These are phyloP conservation scores for Choreutis nemorana DNA, from an alignment of 2,888 invertebrate genomes.

Conservation along the genomic window DNA sequence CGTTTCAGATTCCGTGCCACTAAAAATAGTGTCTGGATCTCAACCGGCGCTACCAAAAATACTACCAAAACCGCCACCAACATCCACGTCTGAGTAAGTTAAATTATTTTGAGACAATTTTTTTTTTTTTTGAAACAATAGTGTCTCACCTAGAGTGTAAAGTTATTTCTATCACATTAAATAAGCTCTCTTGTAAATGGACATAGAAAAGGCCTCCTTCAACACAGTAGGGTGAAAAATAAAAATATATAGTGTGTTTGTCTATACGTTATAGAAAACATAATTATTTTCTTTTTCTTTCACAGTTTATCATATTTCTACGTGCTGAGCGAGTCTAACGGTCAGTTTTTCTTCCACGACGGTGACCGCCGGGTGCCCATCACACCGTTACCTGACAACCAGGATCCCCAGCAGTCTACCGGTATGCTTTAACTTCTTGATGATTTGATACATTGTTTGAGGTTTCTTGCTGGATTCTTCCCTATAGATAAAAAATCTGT, in stretches of 20 bases:
- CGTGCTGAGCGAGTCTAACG: conserved; percentile 52
- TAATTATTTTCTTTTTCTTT: conserved; percentile 3
- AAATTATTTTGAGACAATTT: not conserved
- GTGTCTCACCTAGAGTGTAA: not conserved
- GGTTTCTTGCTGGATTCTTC: too few relatives aligned
- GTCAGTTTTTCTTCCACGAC: conserved; percentile 55
- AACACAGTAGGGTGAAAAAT: too few relatives aligned
- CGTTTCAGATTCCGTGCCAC: conserved; percentile 32
- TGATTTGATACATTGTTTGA: too few relatives aligned
- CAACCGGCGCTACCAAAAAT: conserved; percentile 18
- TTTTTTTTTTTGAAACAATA: not conserved
- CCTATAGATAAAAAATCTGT: too few relatives aligned
- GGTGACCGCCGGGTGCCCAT: conserved; percentile 47
- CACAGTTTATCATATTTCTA: conserved; percentile 41
- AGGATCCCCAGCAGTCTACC: too few relatives aligned
- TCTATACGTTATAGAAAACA: not conserved
- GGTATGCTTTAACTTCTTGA: too few relatives aligned
- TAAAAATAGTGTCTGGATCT: conserved; percentile 33
- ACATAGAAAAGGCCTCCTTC: too few relatives aligned
- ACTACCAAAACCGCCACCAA: conserved; percentile 39
- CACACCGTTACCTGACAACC: conserved; percentile 15
- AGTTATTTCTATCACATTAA: too few relatives aligned
- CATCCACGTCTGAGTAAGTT: conserved; percentile 37
- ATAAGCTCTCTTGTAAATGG: too few relatives aligned
- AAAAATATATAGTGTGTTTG: too few relatives aligned